phyloP scores from a whole-genome alignment of 2,888 invertebrate species.

The Girardia tigrina region DNA sequence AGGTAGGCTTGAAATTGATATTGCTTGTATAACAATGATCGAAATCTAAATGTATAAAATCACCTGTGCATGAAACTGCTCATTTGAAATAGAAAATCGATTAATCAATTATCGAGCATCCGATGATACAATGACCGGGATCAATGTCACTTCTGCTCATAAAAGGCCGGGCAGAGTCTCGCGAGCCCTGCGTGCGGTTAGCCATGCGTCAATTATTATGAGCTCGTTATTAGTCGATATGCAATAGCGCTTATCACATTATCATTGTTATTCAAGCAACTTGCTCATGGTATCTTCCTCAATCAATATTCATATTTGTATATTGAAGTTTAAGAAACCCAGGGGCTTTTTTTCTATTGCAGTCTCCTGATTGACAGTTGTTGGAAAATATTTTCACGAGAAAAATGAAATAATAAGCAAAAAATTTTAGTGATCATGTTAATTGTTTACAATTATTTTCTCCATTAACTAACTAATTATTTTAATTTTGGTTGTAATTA shows the following conservation, averaged over 20 bases:
- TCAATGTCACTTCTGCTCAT: not conserved
- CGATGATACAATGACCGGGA: slow-evolving; percentile 1
- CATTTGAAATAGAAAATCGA: slow-evolving; percentile 12
- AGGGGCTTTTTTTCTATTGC: not conserved
- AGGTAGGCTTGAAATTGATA: slow-evolving; percentile 10
- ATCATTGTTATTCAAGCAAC: not conserved
- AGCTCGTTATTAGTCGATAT: not conserved
- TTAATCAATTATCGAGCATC: slow-evolving; percentile 18
- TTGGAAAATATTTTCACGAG: not conserved
- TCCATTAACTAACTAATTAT: too few relatives aligned
- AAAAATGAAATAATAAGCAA: not conserved
- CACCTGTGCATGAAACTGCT: slow-evolving; percentile 12
- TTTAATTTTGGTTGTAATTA: too few relatives aligned
- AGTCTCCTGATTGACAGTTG: too few relatives aligned
- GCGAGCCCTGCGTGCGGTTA: not conserved
- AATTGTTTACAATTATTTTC: too few relatives aligned
- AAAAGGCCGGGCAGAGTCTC: slow-evolving; percentile 15
- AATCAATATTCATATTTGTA: slow-evolving; percentile 6
- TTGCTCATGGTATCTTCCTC: slow-evolving; percentile 14
- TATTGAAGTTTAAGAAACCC: not conserved
- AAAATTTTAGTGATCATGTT: too few relatives aligned
- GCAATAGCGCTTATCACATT: slow-evolving; percentile 7
- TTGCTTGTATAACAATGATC: not conserved
- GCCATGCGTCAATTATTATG: slow-evolving; percentile 23
- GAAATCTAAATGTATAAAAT: slow-evolving; percentile 8